Evolutionary conservation across 2,113 vertebrate genomes (phyloP), one percentile per base, ranked within the genome.

Genomic region (Stegastes partitus): DNA sequence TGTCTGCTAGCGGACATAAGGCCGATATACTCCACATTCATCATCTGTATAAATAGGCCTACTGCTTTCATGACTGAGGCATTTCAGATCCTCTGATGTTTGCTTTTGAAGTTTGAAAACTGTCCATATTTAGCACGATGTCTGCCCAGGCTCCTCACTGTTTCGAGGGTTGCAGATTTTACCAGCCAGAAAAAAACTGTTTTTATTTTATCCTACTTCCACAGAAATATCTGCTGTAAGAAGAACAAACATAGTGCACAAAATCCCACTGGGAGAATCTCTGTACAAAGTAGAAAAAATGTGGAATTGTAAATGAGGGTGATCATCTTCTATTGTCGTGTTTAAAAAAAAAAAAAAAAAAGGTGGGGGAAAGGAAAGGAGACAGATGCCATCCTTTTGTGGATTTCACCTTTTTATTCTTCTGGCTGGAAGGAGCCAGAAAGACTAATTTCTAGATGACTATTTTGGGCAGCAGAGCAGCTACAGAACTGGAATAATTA

Each of bases 81-180:
- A 74, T 85, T 82, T 84, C 69, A 73, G 51, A 61, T 70, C 68
- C 54, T 83, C 73, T 87, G 79, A 88, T 83, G 85, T 89, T 78
- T 59, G 55, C 77, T 79, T 92, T 89, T 93, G 84, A 90, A 90
- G 85, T 83, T 66, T 69, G 50, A 79, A 88, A 89, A 77, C 63
- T 55, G 74, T 75, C 78, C 84, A 89, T 73, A 82, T 88, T 85
- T 82, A 89, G 78, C 55, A 80, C 7, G 55, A 0, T 61, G 72
- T 79, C 65, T 61, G 39, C 51, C 55, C 22, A 1, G 55, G 44
- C 54, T 42, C 25, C 31, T 55, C 11, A 67, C 51, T 77, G 69
- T 77, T 84, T 65, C 55, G 49, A 79, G 22, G 44, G 55, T 18
- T 70, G 0, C 54, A 39, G 68, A 68, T 81, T 84, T 81, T 64